Conservation (phyloP, 2,113 vertebrate genomes). For the Thalassarche chlororhynchos region DNA sequence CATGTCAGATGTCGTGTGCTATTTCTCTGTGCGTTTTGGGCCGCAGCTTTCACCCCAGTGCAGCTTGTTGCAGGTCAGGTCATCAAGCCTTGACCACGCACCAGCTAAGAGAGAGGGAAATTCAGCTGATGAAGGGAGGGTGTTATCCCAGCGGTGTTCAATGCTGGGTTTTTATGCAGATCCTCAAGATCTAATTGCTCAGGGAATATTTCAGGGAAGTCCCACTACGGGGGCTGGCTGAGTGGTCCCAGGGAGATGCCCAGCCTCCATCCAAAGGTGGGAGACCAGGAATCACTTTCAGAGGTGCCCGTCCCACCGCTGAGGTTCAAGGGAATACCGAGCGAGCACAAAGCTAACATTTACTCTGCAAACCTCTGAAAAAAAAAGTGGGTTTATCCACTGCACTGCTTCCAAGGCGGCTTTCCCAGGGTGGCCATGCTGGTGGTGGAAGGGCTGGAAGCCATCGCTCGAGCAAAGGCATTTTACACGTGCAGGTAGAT, state of each 20-base stretch:
- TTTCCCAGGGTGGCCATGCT: background rate
- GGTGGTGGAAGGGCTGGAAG: background rate
- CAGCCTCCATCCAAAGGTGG: background rate
- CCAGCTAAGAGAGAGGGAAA: background rate
- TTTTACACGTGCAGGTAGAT: background rate
- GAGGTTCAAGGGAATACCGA: background rate
- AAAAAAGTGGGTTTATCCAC: background rate
- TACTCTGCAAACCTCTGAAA: background rate
- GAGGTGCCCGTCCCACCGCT: background rate
- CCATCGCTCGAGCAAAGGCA: background rate
- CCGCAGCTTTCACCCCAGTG: background rate
- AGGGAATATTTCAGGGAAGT: background rate
- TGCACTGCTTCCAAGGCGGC: background rate
- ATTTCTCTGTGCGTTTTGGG: background rate
- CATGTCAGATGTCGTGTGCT: fast-evolving
- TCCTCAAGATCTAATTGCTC: background rate
- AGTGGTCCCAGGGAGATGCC: background rate
- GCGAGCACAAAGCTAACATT: background rate
- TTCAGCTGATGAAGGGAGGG: background rate
- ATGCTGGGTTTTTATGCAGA: background rate
- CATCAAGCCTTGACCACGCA: fast-evolving
- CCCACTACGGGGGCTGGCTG: fast-evolving
- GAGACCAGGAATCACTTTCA: background rate
- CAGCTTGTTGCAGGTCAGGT: background rate
- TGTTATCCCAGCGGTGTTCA: fast-evolving